Conservation (phyloP, 2,797 vertebrate genomes). For the Smutsia temminckii region DNA sequence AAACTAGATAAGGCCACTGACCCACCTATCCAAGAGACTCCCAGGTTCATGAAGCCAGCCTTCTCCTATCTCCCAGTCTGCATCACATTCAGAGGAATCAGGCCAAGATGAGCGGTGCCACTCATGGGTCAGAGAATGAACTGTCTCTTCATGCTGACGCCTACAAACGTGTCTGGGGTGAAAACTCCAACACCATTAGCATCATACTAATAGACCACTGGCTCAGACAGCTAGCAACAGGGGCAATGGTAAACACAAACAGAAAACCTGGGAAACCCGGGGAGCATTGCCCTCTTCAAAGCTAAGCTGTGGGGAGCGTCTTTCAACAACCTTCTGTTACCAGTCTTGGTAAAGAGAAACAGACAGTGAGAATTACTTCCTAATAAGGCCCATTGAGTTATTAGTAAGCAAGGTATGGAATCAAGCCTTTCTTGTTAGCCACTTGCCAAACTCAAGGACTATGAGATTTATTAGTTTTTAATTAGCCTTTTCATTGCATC, state of each 20-base stretch:
- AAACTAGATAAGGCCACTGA: background rate
- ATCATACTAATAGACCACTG: slow-evolving; percentile 33
- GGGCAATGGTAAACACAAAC: background rate
- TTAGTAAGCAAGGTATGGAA: slow-evolving; percentile 50
- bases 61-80: background rate
- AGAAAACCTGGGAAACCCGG: background rate
- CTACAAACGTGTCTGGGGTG: background rate
- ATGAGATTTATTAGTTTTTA: slow-evolving; percentile 55
- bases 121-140: background rate
- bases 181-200: slow-evolving; percentile 54
- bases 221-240: background rate
- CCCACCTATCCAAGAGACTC: background rate
- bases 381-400: slow-evolving; percentile 48
- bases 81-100: slow-evolving; percentile 13
- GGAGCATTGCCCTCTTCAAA: slow-evolving; percentile 62
- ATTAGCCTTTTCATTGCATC: slow-evolving; percentile 49
- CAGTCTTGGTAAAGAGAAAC: slow-evolving; percentile 69
- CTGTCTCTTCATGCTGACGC: background rate
- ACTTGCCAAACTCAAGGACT: slow-evolving; percentile 49
- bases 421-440: slow-evolving; percentile 51
- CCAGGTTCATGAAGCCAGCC: background rate
- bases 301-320: slow-evolving; percentile 49
- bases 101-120: background rate
- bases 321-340: slow-evolving; percentile 70
- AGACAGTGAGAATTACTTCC: slow-evolving; percentile 62